Evolutionary conservation across 2,888 invertebrate species (phyloP), one percentile per base, ranked within the genome.

Genomic region (Dolichomitus sp.): DNA sequence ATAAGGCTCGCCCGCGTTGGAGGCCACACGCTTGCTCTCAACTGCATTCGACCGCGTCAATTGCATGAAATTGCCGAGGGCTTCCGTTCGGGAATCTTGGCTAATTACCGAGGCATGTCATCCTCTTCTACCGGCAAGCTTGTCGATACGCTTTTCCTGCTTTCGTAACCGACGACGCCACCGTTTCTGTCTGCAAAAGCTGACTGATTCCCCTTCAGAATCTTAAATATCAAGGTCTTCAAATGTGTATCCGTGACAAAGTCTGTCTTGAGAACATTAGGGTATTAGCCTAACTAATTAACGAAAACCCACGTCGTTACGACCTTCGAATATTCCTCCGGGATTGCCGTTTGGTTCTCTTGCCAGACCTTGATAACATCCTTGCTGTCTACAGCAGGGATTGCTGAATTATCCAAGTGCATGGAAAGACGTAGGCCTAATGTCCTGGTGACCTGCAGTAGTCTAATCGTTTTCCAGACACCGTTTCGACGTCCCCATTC

Each of bases 81-180:
- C 85, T 87, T 86, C 82, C 87, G 82, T 73, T 84, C 76, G 72
- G 48, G 84, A 88, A 87, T 88, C 88, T 89, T 88, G 84, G 84
- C 85, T 89, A 89, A 89, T 90, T 90, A 87, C 85, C 80, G 70
- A 11, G 37, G 76, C 78, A 61, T 40, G 70, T 14, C n/a, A 27
- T 54, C 52, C 37, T 40, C 63, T 52, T 76, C 30, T 33, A 50
- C 50, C 33, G 54, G 33, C 40, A 17, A 30, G 12, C 57, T 59
- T 9, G 42, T 59, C 48, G 61, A 48, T 73, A 50, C 23, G 48
- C 19, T 61, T 61, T 50, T 61, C 73, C 33, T 48, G 73, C 33
- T 37, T 61, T 61, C 48, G 19, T 23, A 40, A 61, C 37, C 37
- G 9, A 48, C 14, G 30, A 48, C 45, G 59, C n/a, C 54, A 23